A percentile compares a stretch with the other conserved stretches of the same genome.
phyloP scores from a whole-genome alignment of 1,140 invertebrate genomes.

The Brachionus angularis region DNA sequence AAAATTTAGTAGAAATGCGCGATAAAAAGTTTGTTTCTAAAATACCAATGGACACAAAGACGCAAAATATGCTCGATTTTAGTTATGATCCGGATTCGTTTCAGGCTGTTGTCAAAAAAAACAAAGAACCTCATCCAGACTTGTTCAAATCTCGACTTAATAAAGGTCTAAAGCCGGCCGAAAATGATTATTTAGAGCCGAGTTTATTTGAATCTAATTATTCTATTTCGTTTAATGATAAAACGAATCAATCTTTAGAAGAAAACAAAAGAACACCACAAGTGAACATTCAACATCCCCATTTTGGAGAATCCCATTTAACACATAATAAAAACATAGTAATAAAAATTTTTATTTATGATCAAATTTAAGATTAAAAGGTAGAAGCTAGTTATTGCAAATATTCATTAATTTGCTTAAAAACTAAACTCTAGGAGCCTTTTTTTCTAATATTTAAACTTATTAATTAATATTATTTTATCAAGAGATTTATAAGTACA shows the following conservation, averaged over 20 bases:
- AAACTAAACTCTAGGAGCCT: no score
- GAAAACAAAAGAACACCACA: background rate
- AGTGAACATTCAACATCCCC: background rate
- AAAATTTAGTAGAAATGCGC: background rate
- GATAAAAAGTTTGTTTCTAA: background rate
- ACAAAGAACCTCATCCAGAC: conserved; percentile 25
- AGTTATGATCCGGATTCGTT: conserved; percentile 28
- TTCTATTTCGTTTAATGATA: conserved; percentile 5
- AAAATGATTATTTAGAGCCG: background rate
- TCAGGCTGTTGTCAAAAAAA: background rate
- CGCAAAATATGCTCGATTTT: conserved; percentile 37
- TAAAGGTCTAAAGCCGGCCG: conserved; percentile 8
- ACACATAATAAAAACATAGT: conserved; percentile 41
- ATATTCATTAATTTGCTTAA: no score
- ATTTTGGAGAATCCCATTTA: conserved; percentile 16
- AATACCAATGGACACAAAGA: conserved; percentile 36
- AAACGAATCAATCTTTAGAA: background rate
- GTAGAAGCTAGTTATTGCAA: no score
- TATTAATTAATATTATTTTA: background rate
- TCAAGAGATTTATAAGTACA: conserved; percentile 32
- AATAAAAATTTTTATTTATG: background rate
- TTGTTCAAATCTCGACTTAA: background rate
- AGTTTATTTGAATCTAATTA: conserved; percentile 13
- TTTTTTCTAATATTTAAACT: no score
- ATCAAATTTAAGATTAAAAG: background rate